These are phyloP conservation scores for Drosophila meridiana DNA, from an alignment of 2,888 invertebrate genomes.

Conservation along the genomic window DNA sequence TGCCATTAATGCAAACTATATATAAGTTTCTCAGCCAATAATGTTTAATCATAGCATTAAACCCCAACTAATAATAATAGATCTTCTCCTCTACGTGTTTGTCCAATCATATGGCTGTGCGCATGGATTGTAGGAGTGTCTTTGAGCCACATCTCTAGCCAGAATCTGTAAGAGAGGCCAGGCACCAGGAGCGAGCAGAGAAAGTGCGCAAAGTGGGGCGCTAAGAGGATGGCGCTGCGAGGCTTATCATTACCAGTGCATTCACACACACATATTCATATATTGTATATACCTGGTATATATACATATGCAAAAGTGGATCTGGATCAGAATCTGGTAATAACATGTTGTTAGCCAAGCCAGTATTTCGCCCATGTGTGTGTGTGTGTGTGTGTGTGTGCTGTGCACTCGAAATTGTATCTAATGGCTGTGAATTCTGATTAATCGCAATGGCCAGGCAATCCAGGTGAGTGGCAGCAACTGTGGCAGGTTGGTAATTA, in stretches of 20 bases:
- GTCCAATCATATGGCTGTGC: background rate
- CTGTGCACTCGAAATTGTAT: conserved; percentile 44
- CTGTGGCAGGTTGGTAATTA: conserved; percentile 41
- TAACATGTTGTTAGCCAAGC: conserved; percentile 37
- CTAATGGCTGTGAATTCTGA: conserved; percentile 60
- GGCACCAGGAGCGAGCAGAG: conserved; percentile 40
- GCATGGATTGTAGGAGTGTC: conserved; percentile 25
- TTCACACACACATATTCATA: background rate
- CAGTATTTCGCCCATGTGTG: conserved; percentile 11
- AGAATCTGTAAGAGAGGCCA: background rate
- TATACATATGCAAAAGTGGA: conserved; percentile 47
- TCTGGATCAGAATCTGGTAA: conserved; percentile 47
- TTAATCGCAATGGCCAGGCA: conserved; percentile 54
- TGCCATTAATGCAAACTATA: background rate
- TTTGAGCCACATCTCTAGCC: conserved; percentile 4
- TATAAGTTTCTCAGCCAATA: background rate
- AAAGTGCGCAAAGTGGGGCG: conserved; percentile 52
- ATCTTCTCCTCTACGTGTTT: background rate
- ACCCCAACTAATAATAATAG: background rate
- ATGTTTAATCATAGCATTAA: background rate
- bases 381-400: background rate
- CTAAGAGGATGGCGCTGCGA: conserved; percentile 3
- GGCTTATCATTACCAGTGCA: conserved; percentile 53
- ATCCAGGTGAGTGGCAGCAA: conserved; percentile 32
- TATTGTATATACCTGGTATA: background rate